These are phyloP conservation scores for Callopanchax toddi DNA, from an alignment of 2,113 vertebrate genomes.

Conservation along the genomic window DNA sequence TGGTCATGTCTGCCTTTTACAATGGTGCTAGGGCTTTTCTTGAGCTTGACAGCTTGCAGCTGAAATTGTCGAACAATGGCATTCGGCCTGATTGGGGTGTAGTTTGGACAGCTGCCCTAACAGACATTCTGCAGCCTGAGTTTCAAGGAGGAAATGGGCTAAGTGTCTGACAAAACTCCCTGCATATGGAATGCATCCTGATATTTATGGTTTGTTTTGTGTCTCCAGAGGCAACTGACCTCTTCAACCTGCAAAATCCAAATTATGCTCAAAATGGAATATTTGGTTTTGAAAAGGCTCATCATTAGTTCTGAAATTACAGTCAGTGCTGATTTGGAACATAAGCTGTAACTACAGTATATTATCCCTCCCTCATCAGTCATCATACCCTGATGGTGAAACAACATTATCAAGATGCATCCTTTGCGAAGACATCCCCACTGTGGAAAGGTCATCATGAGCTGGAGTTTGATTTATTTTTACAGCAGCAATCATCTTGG, in stretches of 20 bases:
- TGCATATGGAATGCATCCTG: conserved; percentile 31
- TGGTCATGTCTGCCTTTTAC: conserved; percentile 17
- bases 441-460: conserved; percentile 43
- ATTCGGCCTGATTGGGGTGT: conserved; percentile 61
- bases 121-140: conserved; percentile 57
- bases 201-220: conserved; percentile 48
- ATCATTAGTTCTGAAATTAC: conserved; percentile 41
- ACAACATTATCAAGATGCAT: conserved; percentile 20
- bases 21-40: conserved; percentile 46
- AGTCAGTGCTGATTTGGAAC: conserved; percentile 54
- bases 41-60: conserved; percentile 58
- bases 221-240: conserved; percentile 26
- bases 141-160: conserved; percentile 51
- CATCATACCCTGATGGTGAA: conserved; percentile 42
- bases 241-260: conserved; percentile 33
- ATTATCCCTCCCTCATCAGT: conserved; percentile 32
- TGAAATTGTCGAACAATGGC: conserved; percentile 55
- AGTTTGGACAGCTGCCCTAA: conserved; percentile 63
- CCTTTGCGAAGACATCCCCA: neutral
- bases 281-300: conserved; percentile 43
- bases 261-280: conserved; percentile 33
- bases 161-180: conserved; percentile 47
- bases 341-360: conserved; percentile 40
- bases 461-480: conserved; percentile 53
- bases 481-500: conserved; percentile 54